Base-by-base conservation (phyloP, 1,140 invertebrate genomes). In the Pseudomyrmex cubaensis region DNA sequence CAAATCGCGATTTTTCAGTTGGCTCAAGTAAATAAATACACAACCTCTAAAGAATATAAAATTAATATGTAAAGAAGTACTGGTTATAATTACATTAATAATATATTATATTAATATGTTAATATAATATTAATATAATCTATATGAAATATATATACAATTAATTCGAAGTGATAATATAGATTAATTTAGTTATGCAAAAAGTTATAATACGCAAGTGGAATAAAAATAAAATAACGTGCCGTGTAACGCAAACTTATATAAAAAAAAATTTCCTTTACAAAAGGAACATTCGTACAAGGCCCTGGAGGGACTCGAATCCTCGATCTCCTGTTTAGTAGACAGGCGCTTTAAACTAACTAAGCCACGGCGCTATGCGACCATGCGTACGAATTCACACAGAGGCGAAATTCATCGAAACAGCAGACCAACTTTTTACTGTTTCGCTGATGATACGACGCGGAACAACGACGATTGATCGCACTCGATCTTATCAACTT, bases 271-370 rank as follows among this genome's bases (percentile, higher is more conserved):
- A n/a, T 0, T 15, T 15, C 0, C 4, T 57, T 57, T 57, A 2
- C n/a, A 1, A 57, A 57, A 57, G 7, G 54, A 15, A 52, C 50
- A 8, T 13, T 52, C 10, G 10, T 52, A 7, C 35, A n/a, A 94
- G 94, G 94, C 94, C 92, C 94, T 94, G 94, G 93, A 91, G 94
- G 93, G 94, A 95, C 95, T 95, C 94, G 94, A 95, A 95, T 94
- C 93, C 94, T 90, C 93, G 94, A 95, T 95, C 94, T 95, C 94
- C 94, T 95, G 94, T 95, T 95, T 95, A 95, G 94, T 95, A 95
- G 94, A 95, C 94, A 95, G 94, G 94, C 94, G 94, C 94, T 95
- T 95, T 95, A 95, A 95, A 95, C 94, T 94, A 95, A 95, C 94
- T 95, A 95, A 95, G 94, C 94, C 94, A 95, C 94, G 94, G 94